Base-by-base conservation (phyloP, 2,888 invertebrate species). In the Agrochola litura region DNA sequence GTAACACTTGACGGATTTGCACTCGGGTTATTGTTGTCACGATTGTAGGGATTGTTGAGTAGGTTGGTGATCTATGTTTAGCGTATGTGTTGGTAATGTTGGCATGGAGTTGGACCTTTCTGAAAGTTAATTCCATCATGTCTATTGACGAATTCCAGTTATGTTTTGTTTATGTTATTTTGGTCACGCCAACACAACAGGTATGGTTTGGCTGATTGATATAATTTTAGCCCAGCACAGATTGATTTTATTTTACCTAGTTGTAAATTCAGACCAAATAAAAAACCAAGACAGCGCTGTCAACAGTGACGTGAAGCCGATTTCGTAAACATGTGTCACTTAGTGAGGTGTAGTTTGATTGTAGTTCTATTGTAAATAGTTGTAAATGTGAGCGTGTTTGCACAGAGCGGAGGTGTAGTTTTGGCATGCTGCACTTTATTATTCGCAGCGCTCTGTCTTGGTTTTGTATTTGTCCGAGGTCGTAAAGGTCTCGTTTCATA, bases 1-100 rank as follows among this genome's bases (percentile, higher is more conserved):
- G 60, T 56, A 72, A 70, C 77, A 56, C 61, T 65, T 79, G 67
- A 74, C 41, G 56, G 77, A 74, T 75, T 65, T 74, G 58, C 58
- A 72, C 64, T 43, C 6, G 25, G 56, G 52, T 46, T 76, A 71
- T 70, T 81, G 70, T 81, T 76, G 56, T 41, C 60, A 80, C 52
- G 56, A 71, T 73, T 73, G 70, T 54, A 46, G 19, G n/a, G 54
- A 67, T 70, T 56, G 30, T 6, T 41, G 16, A 54, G 52, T 46
- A 67, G 37, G 30, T 46, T 67, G 16, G 25, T 30, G 6, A 14
- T 43, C 25, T 60, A 61, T 30, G 8, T n/a, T 58, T 61, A 66
- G 4, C 6, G 37, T 37, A 73, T 14, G 16, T 65, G n/a, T 46
- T 25, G 22, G 3, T 14, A 16, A 12, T 65, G n/a, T 61, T 25